Percentiles rank a stretch among this genome's conserved stretches.
Conservation (phyloP, 2,888 invertebrate genomes). For the Taphrorychus bicolor region DNA sequence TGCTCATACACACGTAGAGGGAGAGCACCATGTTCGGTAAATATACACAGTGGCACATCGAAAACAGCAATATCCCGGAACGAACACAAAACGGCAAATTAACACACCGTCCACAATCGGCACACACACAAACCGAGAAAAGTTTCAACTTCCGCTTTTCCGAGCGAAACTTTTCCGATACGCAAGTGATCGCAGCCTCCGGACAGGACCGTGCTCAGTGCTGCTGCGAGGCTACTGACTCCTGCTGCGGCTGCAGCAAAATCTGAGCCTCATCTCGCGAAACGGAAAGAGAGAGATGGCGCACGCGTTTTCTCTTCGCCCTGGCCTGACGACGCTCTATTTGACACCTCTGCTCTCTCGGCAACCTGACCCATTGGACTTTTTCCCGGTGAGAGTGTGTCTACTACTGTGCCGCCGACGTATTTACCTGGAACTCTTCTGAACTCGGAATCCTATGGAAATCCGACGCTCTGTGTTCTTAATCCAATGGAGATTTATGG, state of each 20-base stretch:
- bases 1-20: not conserved
- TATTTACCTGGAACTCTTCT: slow-evolving; percentile 26
- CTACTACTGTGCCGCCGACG: slow-evolving; percentile 16
- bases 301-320: slow-evolving; percentile 46
- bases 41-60: not conserved
- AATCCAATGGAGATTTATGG: not conserved
- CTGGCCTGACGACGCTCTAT: slow-evolving; percentile 52
- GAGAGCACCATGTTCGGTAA: not conserved
- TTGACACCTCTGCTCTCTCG: slow-evolving; percentile 54
- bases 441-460: not conserved
- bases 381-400: slow-evolving; percentile 25
- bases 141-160: not conserved
- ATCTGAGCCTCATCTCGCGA: slow-evolving; percentile 47
- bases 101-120: slow-evolving; percentile 3
- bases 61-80: not conserved
- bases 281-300: slow-evolving; percentile 39
- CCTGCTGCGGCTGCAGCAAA: slow-evolving; percentile 49
- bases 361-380: slow-evolving; percentile 29
- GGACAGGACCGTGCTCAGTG: slow-evolving; percentile 3
- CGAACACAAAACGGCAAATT: slow-evolving; percentile 3
- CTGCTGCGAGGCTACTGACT: slow-evolving; percentile 54
- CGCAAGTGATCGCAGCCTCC: slow-evolving; percentile 4
- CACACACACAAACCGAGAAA: not conserved
- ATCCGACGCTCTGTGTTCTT: not conserved
- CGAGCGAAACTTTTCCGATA: slow-evolving; percentile 3